These are phyloP conservation scores for Synanthedon formicaeformis DNA, from an alignment of 2,888 invertebrate genomes.

Conservation along the genomic window DNA sequence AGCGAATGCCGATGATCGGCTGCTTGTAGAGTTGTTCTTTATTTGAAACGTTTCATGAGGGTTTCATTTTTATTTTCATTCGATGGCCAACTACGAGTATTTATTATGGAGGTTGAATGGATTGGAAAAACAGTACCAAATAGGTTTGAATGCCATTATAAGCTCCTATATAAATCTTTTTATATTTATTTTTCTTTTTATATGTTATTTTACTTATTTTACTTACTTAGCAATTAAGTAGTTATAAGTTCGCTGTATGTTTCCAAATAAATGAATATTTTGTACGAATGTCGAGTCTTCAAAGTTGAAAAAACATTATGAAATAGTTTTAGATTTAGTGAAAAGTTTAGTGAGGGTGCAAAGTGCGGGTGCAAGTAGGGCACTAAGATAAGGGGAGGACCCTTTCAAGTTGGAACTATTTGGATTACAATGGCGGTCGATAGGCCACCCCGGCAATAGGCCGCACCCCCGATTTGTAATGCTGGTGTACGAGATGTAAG, in stretches of 20 bases:
- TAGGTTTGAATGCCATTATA: no score
- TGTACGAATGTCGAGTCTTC: no score
- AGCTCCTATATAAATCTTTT: no score
- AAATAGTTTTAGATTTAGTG: no score
- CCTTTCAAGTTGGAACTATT: slow-evolving; percentile 35
- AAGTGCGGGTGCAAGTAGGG: slow-evolving; percentile 17
- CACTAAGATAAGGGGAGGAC: slow-evolving; percentile 31
- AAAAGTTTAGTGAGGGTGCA: not conserved
- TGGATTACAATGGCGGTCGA: slow-evolving; percentile 43
- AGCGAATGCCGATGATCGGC: slow-evolving; percentile 46
- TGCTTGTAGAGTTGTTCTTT: slow-evolving; percentile 39
- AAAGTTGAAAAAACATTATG: no score
- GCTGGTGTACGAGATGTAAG: slow-evolving; percentile 25
- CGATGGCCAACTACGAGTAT: not conserved
- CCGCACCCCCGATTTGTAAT: slow-evolving; percentile 21
- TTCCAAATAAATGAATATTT: no score
- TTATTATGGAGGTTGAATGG: not conserved
- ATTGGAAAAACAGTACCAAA: no score
- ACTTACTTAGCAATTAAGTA: no score
- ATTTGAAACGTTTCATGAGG: slow-evolving; percentile 26
- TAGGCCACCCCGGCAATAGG: slow-evolving; percentile 28
- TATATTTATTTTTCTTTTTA: no score
- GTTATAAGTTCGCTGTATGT: no score
- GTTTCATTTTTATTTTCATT: not conserved
- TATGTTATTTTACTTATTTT: no score